phyloP scores from a whole-genome alignment of 2,797 vertebrate genomes.

The Pseudochromis fuscus region DNA sequence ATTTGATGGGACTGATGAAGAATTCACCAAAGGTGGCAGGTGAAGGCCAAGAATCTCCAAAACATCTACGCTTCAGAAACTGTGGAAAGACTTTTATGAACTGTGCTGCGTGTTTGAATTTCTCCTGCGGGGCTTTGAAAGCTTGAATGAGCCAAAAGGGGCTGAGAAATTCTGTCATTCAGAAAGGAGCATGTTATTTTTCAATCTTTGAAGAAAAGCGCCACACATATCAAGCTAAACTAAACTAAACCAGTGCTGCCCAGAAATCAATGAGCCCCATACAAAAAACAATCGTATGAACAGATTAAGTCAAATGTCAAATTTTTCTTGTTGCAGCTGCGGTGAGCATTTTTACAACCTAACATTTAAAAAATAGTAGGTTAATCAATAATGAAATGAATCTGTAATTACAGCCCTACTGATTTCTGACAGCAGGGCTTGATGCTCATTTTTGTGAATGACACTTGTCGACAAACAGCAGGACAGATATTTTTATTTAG shows the following conservation, averaged over 20 bases:
- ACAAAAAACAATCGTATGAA: no score
- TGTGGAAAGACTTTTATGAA: background rate
- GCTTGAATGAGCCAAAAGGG: slow-evolving; percentile 4
- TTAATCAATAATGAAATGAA: no score
- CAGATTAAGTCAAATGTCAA: no score
- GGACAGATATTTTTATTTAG: background rate
- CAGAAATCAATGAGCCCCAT: no score
- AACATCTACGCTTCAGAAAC: background rate
- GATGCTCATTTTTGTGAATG: background rate
- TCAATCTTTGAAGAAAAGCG: slow-evolving; percentile 7
- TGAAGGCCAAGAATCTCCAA: background rate
- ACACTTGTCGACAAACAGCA: background rate
- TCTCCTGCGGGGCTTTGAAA: slow-evolving; percentile 2
- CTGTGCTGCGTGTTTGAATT: slow-evolving; percentile 13
- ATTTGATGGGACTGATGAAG: slow-evolving; percentile 2
- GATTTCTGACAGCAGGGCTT: no score
- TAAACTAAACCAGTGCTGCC: no score
- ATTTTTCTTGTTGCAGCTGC: no score
- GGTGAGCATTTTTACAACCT: no score
- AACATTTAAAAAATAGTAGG: no score
- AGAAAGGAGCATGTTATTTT: background rate
- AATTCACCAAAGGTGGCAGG: slow-evolving; percentile 2
- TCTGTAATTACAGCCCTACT: no score
- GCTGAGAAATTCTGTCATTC: slow-evolving; percentile 1
- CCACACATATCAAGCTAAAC: background rate